Conservation (phyloP, 2,113 vertebrate species). For the Periophthalmodon schlosseri region DNA sequence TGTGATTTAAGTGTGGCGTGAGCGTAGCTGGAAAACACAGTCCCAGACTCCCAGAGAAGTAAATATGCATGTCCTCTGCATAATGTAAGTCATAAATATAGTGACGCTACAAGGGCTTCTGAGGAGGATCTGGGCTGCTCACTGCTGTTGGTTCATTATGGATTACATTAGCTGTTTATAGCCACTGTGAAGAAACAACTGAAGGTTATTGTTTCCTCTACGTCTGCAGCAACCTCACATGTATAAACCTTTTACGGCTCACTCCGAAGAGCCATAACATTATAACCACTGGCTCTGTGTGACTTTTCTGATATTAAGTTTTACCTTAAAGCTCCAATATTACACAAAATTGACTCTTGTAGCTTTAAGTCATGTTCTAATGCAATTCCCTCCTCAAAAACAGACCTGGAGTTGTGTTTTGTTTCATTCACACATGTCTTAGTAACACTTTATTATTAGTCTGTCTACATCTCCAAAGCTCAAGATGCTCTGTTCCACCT, state of each 20-base stretch:
- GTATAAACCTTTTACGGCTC: background rate
- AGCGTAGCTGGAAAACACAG: constrained; percentile 22
- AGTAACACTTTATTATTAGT: too few relatives aligned
- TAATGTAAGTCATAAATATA: constrained; percentile 62
- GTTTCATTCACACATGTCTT: too few relatives aligned
- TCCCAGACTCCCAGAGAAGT: constrained; percentile 23
- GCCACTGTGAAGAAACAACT: constrained; percentile 5
- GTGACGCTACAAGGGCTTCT: constrained; percentile 71
- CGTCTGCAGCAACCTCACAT: background rate
- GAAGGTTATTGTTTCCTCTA: background rate
- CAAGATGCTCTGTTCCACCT: too few relatives aligned
- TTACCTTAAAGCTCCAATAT: too few relatives aligned
- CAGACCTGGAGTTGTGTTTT: too few relatives aligned
- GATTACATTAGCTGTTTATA: constrained; percentile 56
- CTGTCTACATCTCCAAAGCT: too few relatives aligned
- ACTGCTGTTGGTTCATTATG: constrained; percentile 65
- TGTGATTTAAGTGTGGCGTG: constrained; percentile 48
- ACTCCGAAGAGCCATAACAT: too few relatives aligned
- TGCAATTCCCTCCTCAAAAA: too few relatives aligned
- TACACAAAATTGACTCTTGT: too few relatives aligned
- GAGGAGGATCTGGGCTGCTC: constrained; percentile 57
- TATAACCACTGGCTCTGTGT: too few relatives aligned
- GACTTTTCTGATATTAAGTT: too few relatives aligned
- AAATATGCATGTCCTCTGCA: constrained; percentile 53
- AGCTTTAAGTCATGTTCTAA: too few relatives aligned